phyloP scores from a whole-genome alignment of 2,888 invertebrate species.

The Cenopis cana region DNA sequence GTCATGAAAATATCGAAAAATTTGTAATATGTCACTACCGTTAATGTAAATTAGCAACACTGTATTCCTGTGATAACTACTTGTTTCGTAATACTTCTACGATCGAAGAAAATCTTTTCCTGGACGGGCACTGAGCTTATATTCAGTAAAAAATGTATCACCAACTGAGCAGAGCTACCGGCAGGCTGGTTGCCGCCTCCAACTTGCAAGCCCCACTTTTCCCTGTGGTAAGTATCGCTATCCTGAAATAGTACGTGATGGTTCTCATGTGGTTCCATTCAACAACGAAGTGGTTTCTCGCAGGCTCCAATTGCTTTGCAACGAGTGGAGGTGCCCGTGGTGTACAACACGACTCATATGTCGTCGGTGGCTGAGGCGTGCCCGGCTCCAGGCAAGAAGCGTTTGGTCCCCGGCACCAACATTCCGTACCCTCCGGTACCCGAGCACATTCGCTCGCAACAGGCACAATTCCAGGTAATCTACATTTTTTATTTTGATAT shows the following conservation, averaged over 20 bases:
- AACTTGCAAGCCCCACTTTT: slow-evolving; percentile 77
- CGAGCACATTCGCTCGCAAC: slow-evolving; percentile 67
- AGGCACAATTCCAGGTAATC: slow-evolving; percentile 76
- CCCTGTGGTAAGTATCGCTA: slow-evolving; percentile 71
- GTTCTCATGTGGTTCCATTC: slow-evolving; percentile 41
- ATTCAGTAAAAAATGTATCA: slow-evolving; percentile 73
- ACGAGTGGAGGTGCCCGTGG: slow-evolving; percentile 76
- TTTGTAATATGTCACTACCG: slow-evolving; percentile 7
- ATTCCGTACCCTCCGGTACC: slow-evolving; percentile 68
- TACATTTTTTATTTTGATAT: background rate
- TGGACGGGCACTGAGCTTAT: slow-evolving; percentile 19
- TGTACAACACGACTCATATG: slow-evolving; percentile 72
- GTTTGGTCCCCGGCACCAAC: slow-evolving; percentile 76
- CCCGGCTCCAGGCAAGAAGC: slow-evolving; percentile 64
- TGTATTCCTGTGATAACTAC: slow-evolving; percentile 54
- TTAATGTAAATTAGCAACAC: slow-evolving; percentile 18
- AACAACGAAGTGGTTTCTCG: slow-evolving; percentile 36
- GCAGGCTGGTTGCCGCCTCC: slow-evolving; percentile 73
- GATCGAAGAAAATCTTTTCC: slow-evolving; percentile 44
- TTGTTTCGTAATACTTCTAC: slow-evolving; percentile 63
- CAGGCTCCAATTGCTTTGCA: slow-evolving; percentile 78
- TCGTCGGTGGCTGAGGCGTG: slow-evolving; percentile 74
- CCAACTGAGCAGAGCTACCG: slow-evolving; percentile 75
- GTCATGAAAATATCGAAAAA: background rate
- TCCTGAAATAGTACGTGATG: slow-evolving; percentile 21